phyloP scores from a whole-genome alignment of 2,113 vertebrate genomes.

The Cnemophilus loriae region DNA sequence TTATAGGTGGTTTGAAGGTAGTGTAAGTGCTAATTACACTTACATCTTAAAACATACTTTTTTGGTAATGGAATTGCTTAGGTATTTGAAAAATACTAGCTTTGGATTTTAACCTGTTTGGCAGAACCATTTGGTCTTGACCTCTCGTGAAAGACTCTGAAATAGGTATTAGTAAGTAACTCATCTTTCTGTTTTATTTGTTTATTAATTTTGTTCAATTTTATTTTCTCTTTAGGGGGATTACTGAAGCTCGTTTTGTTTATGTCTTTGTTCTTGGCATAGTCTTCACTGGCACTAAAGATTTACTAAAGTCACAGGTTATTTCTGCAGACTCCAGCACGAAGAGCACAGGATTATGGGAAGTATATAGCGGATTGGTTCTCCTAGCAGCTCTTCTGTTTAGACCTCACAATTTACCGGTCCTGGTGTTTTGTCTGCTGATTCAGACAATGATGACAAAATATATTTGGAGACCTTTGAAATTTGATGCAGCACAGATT shows the following conservation, averaged over 20 bases:
- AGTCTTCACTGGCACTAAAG: constrained; percentile 89
- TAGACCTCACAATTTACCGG: constrained; percentile 90
- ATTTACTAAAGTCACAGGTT: constrained; percentile 86
- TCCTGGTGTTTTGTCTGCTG: constrained; percentile 84
- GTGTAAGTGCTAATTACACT: not conserved
- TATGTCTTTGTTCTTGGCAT: constrained; percentile 93
- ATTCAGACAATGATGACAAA: constrained; percentile 84
- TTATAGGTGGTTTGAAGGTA: not conserved
- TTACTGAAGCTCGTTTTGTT: constrained; percentile 92
- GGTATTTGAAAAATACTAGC: not conserved
- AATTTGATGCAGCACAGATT: constrained; percentile 82
- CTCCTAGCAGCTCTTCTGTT: constrained; percentile 85
- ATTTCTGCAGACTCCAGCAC: constrained; percentile 64
- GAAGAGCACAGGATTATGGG: constrained; percentile 86
- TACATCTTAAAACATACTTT: not conserved
- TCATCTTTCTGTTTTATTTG: not conserved
- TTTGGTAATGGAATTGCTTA: not conserved
- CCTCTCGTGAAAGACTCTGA: not conserved
- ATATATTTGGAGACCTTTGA: constrained; percentile 88
- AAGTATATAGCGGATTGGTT: constrained; percentile 86
- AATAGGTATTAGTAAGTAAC: not conserved
- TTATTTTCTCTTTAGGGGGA: constrained; percentile 77
- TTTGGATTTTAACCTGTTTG: not conserved
- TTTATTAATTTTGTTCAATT: not conserved
- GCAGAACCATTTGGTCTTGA: not conserved